Evolutionary conservation across 2,888 invertebrate species (phyloP).

Genomic region (Pseudococcus longispinus): DNA sequence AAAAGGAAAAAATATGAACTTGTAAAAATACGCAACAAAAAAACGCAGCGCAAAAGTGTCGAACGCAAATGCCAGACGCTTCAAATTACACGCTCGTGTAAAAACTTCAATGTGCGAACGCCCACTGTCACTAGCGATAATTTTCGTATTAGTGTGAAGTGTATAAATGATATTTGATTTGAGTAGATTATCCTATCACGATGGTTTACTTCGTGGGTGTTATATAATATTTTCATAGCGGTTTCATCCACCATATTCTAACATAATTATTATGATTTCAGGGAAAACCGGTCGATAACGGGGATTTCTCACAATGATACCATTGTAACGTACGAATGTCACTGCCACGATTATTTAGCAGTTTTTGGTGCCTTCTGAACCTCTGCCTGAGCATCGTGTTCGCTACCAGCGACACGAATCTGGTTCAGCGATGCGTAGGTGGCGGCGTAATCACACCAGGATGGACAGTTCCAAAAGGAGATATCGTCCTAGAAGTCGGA

Average conservation of each 20-base stretch:
- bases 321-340: background rate
- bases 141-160: background rate
- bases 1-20: no score
- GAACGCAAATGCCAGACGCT: no score
- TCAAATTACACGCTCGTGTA: no score
- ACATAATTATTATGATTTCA: background rate
- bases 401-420: background rate
- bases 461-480: slow-evolving; percentile 67
- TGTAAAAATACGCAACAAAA: no score
- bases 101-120: background rate
- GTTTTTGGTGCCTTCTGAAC: background rate
- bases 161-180: background rate
- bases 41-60: no score
- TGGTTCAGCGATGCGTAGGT: background rate
- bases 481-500: slow-evolving; percentile 69
- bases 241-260: background rate
- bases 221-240: background rate
- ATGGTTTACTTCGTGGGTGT: no score
- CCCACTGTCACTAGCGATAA: background rate
- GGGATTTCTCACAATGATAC: background rate
- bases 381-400: background rate
- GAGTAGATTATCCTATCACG: background rate
- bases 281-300: background rate
- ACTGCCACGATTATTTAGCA: background rate
- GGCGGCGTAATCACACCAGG: background rate